Percentiles rank a stretch among this genome's conserved stretches.
These are phyloP conservation scores for Paratilapia polleni DNA, from an alignment of 2,113 vertebrate genomes.

Conservation along the genomic window DNA sequence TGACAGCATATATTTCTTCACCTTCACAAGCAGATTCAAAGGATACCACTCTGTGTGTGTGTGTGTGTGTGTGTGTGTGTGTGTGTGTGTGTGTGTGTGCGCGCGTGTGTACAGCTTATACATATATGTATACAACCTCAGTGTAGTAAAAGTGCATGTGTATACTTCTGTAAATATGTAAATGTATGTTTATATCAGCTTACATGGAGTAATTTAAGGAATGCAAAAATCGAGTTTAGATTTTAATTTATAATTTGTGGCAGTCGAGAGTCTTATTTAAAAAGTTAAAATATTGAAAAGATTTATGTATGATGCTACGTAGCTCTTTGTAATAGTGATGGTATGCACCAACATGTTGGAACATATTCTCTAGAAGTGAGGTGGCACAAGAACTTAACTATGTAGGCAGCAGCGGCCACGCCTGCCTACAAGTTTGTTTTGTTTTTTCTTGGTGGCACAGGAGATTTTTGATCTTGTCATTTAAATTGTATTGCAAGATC, in stretches of 20 bases:
- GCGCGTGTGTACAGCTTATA: slow-evolving; percentile 57
- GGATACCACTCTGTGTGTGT: no score
- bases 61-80: slow-evolving; percentile 5
- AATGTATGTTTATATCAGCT: slow-evolving; percentile 81
- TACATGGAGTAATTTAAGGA: slow-evolving; percentile 82
- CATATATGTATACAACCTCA: slow-evolving; percentile 66
- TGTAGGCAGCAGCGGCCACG: slow-evolving; percentile 40
- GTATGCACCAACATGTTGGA: slow-evolving; percentile 65
- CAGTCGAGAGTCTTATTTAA: slow-evolving; percentile 80
- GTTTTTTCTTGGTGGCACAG: slow-evolving; percentile 38
- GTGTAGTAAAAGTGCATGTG: slow-evolving; percentile 77
- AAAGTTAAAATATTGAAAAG: slow-evolving; percentile 73
- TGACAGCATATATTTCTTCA: no score
- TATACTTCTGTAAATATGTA: slow-evolving; percentile 83
- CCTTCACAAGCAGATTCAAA: no score
- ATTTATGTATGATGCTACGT: slow-evolving; percentile 72
- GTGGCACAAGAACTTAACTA: slow-evolving; percentile 46
- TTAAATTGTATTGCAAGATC: slow-evolving; percentile 69
- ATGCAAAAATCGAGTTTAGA: slow-evolving; percentile 80
- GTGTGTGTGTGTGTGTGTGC: neutral
- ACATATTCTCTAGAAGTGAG: slow-evolving; percentile 56
- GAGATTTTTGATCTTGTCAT: slow-evolving; percentile 70
- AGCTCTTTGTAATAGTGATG: slow-evolving; percentile 76
- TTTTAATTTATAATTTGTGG: slow-evolving; percentile 83
- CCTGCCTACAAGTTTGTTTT: slow-evolving; percentile 25